phyloP scores from a whole-genome alignment of 2,113 vertebrate species.

The cat (Felis catus) region F.catus_Fca126_mat1.0 CM031417.1:12476501-12477000 shows the following conservation, averaged over 20 bases:
- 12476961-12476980: not conserved
- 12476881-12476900: not conserved
- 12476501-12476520: not conserved
- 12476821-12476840: not conserved
- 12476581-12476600: not conserved
- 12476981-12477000: not conserved
- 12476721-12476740: not conserved
- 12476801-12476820: not conserved
- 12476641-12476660: not conserved
- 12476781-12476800: not conserved
- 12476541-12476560: not conserved
- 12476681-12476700: fast-evolving
- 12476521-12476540: not conserved
- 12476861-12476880: not conserved
- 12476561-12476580: not conserved
- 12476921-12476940: not conserved
- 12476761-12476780: not conserved
- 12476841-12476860: not conserved
- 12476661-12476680: not conserved
- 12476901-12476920: not conserved
- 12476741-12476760: not conserved
- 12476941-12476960: not conserved
- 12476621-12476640: not conserved
- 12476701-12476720: not conserved
- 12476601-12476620: not conserved